Percentiles rank a stretch among this genome's conserved stretches.
These are phyloP conservation scores for Scaptomyza reducta DNA, from an alignment of 2,888 invertebrate genomes.

Conservation along the genomic window DNA sequence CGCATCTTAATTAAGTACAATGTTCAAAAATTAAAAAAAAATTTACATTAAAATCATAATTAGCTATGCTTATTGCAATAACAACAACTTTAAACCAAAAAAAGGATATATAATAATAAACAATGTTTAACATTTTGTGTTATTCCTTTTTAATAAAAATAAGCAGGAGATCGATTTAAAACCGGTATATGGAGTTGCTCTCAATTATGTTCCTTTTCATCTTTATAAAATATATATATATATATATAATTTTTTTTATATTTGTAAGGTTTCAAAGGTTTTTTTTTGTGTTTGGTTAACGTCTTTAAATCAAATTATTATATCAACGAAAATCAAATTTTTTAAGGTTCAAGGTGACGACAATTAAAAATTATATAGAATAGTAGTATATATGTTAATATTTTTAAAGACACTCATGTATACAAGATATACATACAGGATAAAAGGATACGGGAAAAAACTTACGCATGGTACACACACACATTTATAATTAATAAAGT, in stretches of 20 bases:
- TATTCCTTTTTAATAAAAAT: too few relatives aligned
- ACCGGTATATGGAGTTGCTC: too few relatives aligned
- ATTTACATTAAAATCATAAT: not conserved
- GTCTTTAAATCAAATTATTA: not conserved
- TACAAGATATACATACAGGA: conserved; percentile 4
- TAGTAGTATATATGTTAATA: too few relatives aligned
- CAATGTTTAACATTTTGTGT: too few relatives aligned
- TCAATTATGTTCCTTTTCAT: not conserved
- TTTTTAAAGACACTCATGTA: not conserved
- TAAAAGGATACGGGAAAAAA: not conserved
- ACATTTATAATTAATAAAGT: not conserved
- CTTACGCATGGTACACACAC: not conserved
- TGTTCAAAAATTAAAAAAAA: not conserved
- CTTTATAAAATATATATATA: not conserved
- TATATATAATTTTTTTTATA: not conserved
- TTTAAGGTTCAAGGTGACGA: not conserved
- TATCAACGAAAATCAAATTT: not conserved
- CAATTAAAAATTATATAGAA: not conserved
- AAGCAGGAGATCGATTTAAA: too few relatives aligned
- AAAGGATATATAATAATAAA: too few relatives aligned
- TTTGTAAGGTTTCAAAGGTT: too few relatives aligned
- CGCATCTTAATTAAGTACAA: not conserved
- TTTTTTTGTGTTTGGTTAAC: not conserved
- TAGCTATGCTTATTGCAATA: too few relatives aligned
- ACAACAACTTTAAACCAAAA: too few relatives aligned